These are phyloP conservation scores for Xiphorhynchus erythropygius DNA, from an alignment of 2,797 vertebrate genomes.

Conservation along the genomic window DNA sequence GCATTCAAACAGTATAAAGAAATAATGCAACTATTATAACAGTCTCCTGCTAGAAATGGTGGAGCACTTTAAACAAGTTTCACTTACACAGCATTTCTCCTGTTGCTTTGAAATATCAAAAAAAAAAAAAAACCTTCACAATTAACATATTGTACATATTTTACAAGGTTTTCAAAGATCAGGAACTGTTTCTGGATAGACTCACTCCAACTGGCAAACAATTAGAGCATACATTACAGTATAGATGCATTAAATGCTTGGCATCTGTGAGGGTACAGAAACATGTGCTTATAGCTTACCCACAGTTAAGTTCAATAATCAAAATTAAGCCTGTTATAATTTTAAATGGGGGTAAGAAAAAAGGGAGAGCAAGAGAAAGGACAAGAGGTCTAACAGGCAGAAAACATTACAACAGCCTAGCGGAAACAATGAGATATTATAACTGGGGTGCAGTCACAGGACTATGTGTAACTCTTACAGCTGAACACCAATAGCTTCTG, in stretches of 20 bases:
- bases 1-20: background rate
- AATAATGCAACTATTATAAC: background rate
- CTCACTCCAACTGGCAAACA: background rate
- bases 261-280: background rate
- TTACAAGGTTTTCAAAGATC: background rate
- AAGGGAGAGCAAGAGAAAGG: background rate
- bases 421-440: conserved; percentile 49
- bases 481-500: conserved; percentile 20
- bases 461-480: conserved; percentile 25
- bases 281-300: background rate
- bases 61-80: background rate
- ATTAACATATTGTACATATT: background rate
- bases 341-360: background rate
- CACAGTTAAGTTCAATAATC: background rate
- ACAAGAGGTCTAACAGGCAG: background rate
- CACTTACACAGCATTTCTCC: background rate
- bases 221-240: background rate
- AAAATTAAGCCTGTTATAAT: background rate
- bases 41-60: background rate
- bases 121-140: background rate
- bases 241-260: background rate
- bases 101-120: background rate
- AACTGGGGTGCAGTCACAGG: conserved; percentile 8
- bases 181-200: background rate
- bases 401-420: background rate